Percentiles rank a stretch among this genome's conserved stretches.
Conservation (phyloP, 1,140 invertebrate genomes). For the Leptonema lineaticorne region DNA sequence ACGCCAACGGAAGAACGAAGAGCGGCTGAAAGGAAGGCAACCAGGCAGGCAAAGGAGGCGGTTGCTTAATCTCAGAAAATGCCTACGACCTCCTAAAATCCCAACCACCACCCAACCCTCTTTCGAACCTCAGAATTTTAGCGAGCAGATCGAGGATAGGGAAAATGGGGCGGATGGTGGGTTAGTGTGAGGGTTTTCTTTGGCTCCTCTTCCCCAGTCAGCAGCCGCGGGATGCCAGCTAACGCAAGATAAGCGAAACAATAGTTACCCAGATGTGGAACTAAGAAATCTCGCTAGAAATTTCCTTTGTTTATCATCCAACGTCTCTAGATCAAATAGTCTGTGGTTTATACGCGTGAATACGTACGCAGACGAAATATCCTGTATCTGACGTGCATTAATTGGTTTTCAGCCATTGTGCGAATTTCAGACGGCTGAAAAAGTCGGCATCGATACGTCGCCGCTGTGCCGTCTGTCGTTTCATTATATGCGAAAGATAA, state of each 20-base stretch:
- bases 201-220: neutral
- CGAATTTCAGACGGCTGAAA: neutral
- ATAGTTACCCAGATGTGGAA: slow-evolving; percentile 37
- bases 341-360: neutral
- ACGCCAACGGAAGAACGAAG: slow-evolving; percentile 10
- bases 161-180: neutral
- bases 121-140: too few relatives aligned
- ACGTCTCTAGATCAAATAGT: slow-evolving; percentile 19
- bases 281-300: slow-evolving; percentile 36
- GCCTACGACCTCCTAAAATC: slow-evolving; percentile 23
- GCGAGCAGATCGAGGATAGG: too few relatives aligned
- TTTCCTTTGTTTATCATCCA: slow-evolving; percentile 30
- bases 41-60: neutral
- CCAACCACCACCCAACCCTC: neutral
- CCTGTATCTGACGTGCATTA: slow-evolving; percentile 30
- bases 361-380: slow-evolving; percentile 10
- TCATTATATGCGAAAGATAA: neutral
- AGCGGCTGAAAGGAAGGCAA: too few relatives aligned
- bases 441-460: neutral
- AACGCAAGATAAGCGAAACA: slow-evolving; percentile 38
- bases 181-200: neutral
- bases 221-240: slow-evolving; percentile 12
- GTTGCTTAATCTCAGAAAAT: slow-evolving; percentile 35
- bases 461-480: neutral
- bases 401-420: slow-evolving; percentile 25